Evolutionary conservation across 2,113 vertebrate genomes (phyloP).

Genomic region (Entomyzon cyanotis): DNA sequence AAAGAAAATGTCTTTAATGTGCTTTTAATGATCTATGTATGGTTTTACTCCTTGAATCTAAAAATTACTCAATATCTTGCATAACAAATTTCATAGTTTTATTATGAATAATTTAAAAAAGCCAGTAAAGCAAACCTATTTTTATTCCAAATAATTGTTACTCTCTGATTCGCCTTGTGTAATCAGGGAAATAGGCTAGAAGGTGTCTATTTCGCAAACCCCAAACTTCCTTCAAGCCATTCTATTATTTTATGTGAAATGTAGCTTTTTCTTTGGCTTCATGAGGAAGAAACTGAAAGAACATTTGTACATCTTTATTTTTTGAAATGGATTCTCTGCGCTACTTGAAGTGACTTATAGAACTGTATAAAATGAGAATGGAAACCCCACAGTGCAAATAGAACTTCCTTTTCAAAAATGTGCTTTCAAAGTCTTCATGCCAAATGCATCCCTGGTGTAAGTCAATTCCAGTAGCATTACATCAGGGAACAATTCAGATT

Average conservation of each 20-base stretch:
- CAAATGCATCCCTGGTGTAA: conserved; percentile 25
- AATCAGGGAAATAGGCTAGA: not conserved
- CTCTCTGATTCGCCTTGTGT: not conserved
- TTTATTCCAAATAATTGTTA: not conserved
- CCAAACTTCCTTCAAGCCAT: not conserved
- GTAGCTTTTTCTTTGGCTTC: not conserved
- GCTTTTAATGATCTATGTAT: not conserved
- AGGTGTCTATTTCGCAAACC: not conserved
- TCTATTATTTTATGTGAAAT: not conserved
- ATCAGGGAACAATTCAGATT: conserved; percentile 9
- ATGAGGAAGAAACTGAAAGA: not conserved
- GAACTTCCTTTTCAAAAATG: not conserved
- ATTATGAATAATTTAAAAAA: not conserved
- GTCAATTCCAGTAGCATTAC: conserved; percentile 27
- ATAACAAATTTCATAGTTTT: not conserved
- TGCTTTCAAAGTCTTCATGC: conserved; percentile 6
- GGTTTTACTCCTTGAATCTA: not conserved
- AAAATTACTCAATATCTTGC: not conserved
- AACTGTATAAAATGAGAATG: not conserved
- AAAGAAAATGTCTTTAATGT: not conserved
- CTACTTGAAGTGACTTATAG: not conserved
- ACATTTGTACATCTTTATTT: conserved; percentile 18
- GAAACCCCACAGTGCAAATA: conserved; percentile 2
- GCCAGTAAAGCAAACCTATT: accelerated
- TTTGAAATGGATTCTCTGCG: not conserved